Evolutionary conservation across 23 tunicate species (phyloP), one percentile per base, ranked within the genome.

Genomic region (Pegea sp.): DNA sequence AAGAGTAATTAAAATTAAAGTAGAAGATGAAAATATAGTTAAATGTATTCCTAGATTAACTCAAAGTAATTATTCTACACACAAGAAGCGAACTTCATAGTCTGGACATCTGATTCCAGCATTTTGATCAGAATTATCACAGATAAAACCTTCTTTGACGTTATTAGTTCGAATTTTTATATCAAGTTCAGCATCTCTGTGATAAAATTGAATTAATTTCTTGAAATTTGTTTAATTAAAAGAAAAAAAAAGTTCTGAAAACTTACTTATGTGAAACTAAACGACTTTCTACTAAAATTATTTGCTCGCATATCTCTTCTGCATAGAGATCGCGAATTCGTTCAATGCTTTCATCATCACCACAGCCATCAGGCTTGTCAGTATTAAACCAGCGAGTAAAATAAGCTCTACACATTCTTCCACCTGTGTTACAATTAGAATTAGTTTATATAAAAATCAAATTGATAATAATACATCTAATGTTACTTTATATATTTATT

Each of bases 281-380:
- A 16, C 46, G 46, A 11, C 16, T 38, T 16, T 64, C 69, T 49
- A 64, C 8, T 1, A 60, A 60, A 26, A 64, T 2, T 2, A 54
- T 53, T 4, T n/a, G 8, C 3, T 21, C 49, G 50, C 69, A 64
- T 5, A 53, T 50, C 4, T 29, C 28, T 3, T 19, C 56, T 21
- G 67, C 38, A 23, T 64, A 38, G 3, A 53, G 2, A 25, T 31
- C 2, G 20, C 50, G 60, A 24, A 64, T 53, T 31, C 60, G 29
- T 31, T 64, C 61, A 50, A 53, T 26, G 27, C 50, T 64, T 33
- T 64, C 69, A 26, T 64, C 69, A 34, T 64, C 69, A 22, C 69
- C 69, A 26, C 60, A 53, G 1, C 69, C 69, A 20, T 25, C 25
- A 16, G 69, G 34, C 20, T 53, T 25, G 50, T 64, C 69, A 24